phyloP scores from a whole-genome alignment of 2,888 invertebrate species.

The Pasiphila rectangulata region DNA sequence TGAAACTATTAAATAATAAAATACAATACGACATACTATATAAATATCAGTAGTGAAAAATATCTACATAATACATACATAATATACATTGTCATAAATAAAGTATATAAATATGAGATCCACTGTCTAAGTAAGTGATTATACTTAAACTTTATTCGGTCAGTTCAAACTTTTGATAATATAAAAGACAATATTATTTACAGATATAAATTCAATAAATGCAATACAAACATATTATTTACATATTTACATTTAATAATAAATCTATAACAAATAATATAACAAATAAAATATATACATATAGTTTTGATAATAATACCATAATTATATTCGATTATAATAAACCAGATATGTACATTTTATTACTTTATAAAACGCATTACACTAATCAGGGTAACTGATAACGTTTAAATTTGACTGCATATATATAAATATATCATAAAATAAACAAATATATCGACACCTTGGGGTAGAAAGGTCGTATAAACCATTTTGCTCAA shows the following conservation, averaged over 20 bases:
- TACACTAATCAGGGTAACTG: too few species aligned
- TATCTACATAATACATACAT: slow-evolving; percentile 54
- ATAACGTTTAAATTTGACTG: too few species aligned
- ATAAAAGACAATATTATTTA: slow-evolving; percentile 35
- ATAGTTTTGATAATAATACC: slow-evolving; percentile 15
- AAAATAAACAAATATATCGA: too few species aligned
- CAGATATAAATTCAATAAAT: slow-evolving; percentile 54
- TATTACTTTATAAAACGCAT: too few species aligned
- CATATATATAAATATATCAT: slow-evolving; percentile 18
- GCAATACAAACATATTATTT: slow-evolving; percentile 56
- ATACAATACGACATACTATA: slow-evolving; percentile 28
- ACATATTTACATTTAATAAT: slow-evolving; percentile 34
- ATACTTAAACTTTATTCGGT: slow-evolving; percentile 44
- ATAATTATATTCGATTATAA: not conserved
- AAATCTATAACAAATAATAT: slow-evolving; percentile 7
- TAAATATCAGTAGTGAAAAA: slow-evolving; percentile 34
- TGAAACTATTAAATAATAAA: slow-evolving; percentile 33
- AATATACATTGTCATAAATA: slow-evolving; percentile 33
- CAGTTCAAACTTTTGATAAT: slow-evolving; percentile 42
- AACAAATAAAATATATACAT: slow-evolving; percentile 19
- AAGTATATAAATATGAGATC: slow-evolving; percentile 54
- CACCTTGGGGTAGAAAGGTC: too few species aligned
- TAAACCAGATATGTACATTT: too few species aligned
- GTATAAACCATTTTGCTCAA: too few species aligned
- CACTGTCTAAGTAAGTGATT: slow-evolving; percentile 41